These are phyloP conservation scores for Zaprionus obscuricornis DNA, from an alignment of 2,888 invertebrate species.

Conservation along the genomic window DNA sequence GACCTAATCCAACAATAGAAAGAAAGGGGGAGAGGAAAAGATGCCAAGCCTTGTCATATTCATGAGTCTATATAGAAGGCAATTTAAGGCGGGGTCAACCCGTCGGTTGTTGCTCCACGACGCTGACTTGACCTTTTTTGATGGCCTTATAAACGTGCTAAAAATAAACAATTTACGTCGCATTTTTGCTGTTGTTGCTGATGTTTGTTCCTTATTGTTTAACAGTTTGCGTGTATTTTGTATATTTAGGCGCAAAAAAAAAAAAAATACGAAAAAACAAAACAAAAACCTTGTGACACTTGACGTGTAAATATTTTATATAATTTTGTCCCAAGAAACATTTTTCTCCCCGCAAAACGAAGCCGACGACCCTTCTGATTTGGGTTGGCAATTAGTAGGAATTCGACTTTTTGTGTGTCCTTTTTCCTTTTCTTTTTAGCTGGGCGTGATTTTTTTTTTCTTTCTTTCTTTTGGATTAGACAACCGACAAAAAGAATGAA, in stretches of 20 bases:
- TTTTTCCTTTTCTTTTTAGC: conserved; percentile 4
- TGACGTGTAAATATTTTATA: conserved; percentile 73
- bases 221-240: conserved; percentile 44
- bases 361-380: conserved; percentile 45
- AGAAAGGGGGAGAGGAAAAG: background rate
- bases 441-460: conserved; percentile 6
- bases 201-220: conserved; percentile 20
- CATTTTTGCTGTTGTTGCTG: conserved; percentile 23
- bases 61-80: conserved; percentile 27
- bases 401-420: conserved; percentile 41
- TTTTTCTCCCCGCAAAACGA: too few relatives aligned
- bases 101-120: background rate
- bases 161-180: conserved; percentile 72
- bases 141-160: conserved; percentile 75
- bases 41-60: conserved; percentile 35
- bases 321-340: conserved; percentile 33
- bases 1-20: conserved; percentile 61
- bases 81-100: conserved; percentile 6
- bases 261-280: too few relatives aligned
- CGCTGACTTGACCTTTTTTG: conserved; percentile 67
- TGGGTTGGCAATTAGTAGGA: conserved; percentile 68
- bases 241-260: conserved; percentile 52
- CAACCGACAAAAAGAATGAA: background rate
- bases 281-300: conserved; percentile 47
- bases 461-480: too few relatives aligned